phyloP scores from a whole-genome alignment of 2,797 vertebrate species.

The Neomorphus geoffroyi region DNA sequence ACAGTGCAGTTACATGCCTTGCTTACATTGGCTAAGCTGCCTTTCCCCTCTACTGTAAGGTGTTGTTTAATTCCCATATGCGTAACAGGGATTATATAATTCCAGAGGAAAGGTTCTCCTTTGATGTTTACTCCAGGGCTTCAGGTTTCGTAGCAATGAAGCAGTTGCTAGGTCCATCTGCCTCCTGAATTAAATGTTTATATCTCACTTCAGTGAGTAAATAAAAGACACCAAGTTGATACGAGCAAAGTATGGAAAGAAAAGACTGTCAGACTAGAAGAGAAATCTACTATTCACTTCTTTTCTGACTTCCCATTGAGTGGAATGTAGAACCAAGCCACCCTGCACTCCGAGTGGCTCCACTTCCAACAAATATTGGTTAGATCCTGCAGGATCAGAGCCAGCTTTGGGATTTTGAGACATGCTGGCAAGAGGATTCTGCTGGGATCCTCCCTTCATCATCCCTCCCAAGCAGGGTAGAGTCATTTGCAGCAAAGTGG shows the following conservation, averaged over 20 bases:
- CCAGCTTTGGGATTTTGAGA: slow-evolving; percentile 19
- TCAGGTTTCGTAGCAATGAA: neutral
- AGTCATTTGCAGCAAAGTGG: slow-evolving; percentile 43
- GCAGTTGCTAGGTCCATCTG: neutral
- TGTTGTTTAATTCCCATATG: neutral
- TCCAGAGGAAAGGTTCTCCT: slow-evolving; percentile 3
- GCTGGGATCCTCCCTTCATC: slow-evolving; percentile 39
- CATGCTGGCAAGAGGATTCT: neutral
- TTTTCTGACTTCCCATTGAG: slow-evolving; percentile 23
- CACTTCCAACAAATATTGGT: slow-evolving; percentile 6
- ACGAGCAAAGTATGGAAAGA: neutral
- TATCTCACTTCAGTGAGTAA: neutral
- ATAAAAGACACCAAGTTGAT: neutral
- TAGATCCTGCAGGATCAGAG: slow-evolving; percentile 18
- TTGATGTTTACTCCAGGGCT: neutral
- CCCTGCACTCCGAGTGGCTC: neutral
- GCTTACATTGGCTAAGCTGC: neutral
- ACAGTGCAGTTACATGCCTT: neutral
- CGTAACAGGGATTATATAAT: slow-evolving; percentile 5
- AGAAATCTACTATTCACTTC: neutral
- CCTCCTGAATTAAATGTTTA: slow-evolving; percentile 13
- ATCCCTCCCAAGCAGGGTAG: slow-evolving; percentile 61
- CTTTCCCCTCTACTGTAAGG: neutral
- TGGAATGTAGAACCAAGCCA: neutral
- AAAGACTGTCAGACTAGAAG: neutral